Evolutionary conservation across 2,113 vertebrate genomes (phyloP).

Genomic region (Spizaetus ornatus): DNA sequence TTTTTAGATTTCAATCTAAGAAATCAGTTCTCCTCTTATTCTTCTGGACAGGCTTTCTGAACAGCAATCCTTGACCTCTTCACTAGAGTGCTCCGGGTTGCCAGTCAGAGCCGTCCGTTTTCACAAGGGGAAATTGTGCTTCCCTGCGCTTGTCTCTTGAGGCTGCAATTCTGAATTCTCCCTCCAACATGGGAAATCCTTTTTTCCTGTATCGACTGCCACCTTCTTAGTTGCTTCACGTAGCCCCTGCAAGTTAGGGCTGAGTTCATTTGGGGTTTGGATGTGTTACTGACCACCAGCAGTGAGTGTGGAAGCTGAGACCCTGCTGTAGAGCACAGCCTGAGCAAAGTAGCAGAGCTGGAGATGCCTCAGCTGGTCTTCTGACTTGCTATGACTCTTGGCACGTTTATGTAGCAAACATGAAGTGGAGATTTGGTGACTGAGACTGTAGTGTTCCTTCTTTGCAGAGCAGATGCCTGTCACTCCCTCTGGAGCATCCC

Average conservation of each 20-base stretch:
- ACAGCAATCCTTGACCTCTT: background rate
- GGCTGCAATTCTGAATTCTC: background rate
- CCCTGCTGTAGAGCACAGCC: background rate
- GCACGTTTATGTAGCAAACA: accelerated
- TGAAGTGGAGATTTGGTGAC: background rate
- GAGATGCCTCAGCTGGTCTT: background rate
- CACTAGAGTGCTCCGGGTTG: background rate
- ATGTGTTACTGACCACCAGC: background rate
- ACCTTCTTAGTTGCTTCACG: accelerated
- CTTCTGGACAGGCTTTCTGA: background rate
- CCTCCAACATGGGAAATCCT: background rate
- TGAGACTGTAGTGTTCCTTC: background rate
- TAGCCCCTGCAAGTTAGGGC: background rate
- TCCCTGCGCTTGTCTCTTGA: background rate
- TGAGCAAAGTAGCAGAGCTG: background rate
- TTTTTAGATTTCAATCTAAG: background rate
- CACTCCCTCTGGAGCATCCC: background rate
- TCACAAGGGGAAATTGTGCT: background rate
- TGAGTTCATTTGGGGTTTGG: background rate
- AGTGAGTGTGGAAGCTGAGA: background rate
- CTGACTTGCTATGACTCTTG: background rate
- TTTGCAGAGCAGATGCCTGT: background rate
- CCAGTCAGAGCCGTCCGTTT: accelerated
- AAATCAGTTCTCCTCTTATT: background rate
- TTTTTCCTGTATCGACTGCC: background rate